A percentile compares a stretch with the other conserved stretches of the same genome.
Conservation (phyloP, 2,888 invertebrate genomes). For the Zonitis immaculata region DNA sequence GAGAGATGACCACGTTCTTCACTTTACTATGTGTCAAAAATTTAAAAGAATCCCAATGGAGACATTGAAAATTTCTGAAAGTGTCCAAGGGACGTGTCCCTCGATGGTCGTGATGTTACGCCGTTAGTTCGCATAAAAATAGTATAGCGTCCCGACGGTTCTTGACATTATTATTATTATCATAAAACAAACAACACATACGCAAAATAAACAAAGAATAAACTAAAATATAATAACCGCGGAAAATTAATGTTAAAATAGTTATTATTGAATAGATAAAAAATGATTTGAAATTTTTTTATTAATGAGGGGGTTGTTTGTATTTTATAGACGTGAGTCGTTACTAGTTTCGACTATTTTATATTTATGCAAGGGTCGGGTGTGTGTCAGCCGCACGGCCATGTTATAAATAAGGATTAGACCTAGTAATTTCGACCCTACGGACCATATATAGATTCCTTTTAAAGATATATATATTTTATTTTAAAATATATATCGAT, state of each 20-base stretch:
- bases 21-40: conserved; percentile 51
- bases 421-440: conserved; percentile 47
- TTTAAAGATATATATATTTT: conserved; percentile 51
- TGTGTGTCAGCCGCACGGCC: conserved; percentile 43
- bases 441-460: conserved; percentile 48
- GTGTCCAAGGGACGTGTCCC: conserved; percentile 50
- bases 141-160: conserved; percentile 27
- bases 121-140: conserved; percentile 26
- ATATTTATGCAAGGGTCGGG: no score
- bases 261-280: no score
- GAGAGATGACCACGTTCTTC: conserved; percentile 47
- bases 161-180: no score
- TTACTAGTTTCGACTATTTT: conserved; percentile 22
- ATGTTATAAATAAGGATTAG: conserved; percentile 52
- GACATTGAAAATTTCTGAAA: conserved; percentile 49
- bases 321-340: conserved; percentile 20
- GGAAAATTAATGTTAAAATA: no score
- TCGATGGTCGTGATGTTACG: conserved; percentile 42
- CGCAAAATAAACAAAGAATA: no score
- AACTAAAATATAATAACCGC: no score
- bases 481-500: conserved; percentile 52
- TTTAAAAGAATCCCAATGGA: conserved; percentile 49
- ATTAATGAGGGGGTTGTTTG: conserved; percentile 10
- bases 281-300: no score
- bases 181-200: no score